phyloP scores from a whole-genome alignment of 1,140 invertebrate species.

The Choristoneura fumiferana region DNA sequence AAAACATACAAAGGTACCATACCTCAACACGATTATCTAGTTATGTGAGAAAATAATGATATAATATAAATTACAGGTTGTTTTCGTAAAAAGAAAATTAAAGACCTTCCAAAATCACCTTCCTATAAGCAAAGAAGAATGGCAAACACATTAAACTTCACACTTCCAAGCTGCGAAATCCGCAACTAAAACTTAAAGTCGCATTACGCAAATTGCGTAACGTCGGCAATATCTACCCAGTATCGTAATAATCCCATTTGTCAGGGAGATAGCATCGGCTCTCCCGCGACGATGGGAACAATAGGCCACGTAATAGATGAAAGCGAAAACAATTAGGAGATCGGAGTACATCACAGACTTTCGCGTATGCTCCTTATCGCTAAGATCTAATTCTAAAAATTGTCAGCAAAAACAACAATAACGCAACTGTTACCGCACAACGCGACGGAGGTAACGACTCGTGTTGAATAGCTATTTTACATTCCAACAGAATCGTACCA shows the following conservation, averaged over 20 bases:
- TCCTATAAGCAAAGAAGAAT: no score
- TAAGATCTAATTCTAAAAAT: constrained; percentile 2
- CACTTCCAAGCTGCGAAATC: not conserved
- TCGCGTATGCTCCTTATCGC: constrained; percentile 28
- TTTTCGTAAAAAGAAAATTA: no score
- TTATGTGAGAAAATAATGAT: no score
- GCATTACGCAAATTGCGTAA: constrained; percentile 56
- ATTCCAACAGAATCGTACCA: no score
- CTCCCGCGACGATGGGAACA: constrained; percentile 38
- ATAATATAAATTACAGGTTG: no score
- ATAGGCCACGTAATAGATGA: constrained; percentile 49
- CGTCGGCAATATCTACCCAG: constrained; percentile 36
- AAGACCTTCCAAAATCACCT: no score
- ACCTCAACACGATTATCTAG: no score
- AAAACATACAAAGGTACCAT: no score
- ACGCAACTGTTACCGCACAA: constrained; percentile 3
- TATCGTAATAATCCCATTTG: constrained; percentile 57
- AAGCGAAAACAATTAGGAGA: constrained; percentile 66
- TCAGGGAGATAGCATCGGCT: constrained; percentile 53
- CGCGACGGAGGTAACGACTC: not conserved
- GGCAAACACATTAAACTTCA: no score
- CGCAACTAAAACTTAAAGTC: constrained; percentile 26
- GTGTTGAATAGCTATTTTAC: no score
- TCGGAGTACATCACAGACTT: constrained; percentile 44
- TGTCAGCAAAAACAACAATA: constrained; percentile 11